Base-by-base conservation (phyloP, 2,113 vertebrate genomes). In the Clarias magur region DNA sequence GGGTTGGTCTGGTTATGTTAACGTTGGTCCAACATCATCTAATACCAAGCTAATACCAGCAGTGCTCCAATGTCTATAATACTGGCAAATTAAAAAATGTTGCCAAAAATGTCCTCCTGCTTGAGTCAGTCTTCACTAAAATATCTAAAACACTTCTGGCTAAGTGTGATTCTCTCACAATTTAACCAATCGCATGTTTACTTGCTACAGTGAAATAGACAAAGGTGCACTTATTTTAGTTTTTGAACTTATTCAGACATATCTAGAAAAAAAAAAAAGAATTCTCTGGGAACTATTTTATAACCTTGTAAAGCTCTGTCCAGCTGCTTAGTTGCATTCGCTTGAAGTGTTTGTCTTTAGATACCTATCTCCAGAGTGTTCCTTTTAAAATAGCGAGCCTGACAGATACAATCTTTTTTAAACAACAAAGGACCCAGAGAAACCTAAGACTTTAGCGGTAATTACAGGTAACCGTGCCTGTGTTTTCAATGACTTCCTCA, bases 391-490 rank as follows among this genome's bases (percentile, higher is more conserved):
- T 38, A 70, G 25, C 57, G n/a, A 17, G 3, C 30, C 25, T 68
- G 60, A 78, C 62, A 82, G 62, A 88, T 83, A 57, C 78, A 48
- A 48, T 19, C 65, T 73, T 65, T 73, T 57, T 79, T 57, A 54
- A 27, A 80, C 30, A 86, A 78, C 38, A 42, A 83, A 57, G 3
- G 17, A 68, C 25, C 17, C n/a, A 21, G 17, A 48, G 38, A 80
- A 87, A 48, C 80, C 13, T 23, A 80, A 60, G 84, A 56, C 25
- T 63, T 62, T 38, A 34, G 27, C 23, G 59, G 30, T 88, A 89
- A 87, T 82, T 60, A 48, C 70, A 79, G 80, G 25, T 86, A 15
- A 88, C 84, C 85, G 79, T 88, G 73, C 42, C 30, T 76, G 60
- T 54, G 53, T 83, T 88, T 88, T 73, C 42, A 85, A 85, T 85